Base-by-base conservation (phyloP, 2,113 vertebrate species). In the Cyanoramphus novaezelandiae region DNA sequence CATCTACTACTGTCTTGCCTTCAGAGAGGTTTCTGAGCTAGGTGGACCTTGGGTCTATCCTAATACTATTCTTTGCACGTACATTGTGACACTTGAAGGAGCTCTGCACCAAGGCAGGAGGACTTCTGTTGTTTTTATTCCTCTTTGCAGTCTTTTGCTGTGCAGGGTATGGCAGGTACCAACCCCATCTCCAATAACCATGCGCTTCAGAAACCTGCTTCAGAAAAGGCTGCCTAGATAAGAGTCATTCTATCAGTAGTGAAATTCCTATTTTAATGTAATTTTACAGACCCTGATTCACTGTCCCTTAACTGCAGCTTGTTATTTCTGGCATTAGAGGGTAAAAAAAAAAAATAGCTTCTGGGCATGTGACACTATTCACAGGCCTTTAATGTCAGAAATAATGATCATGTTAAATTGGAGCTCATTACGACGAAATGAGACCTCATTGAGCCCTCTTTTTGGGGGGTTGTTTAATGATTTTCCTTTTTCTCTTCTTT, bases 361-460 rank as follows among this genome's bases (percentile, higher is more conserved):
- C 98, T 97, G 97, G 98, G 97, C 98, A 97, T 98, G 97, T 98
- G 98, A 98, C 97, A 98, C 96, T 98, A 97, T 97, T 98, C 98
- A 97, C 82, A 94, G 97, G 97, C 97, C 97, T 98, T 98, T 98
- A 98, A 98, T 98, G 98, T 98, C 98, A 98, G 98, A 97, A 98
- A 98, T 98, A 98, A 98, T 98, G 97, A 98, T 98, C 94, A 70
- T 97, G 95, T 98, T 98, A 98, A 98, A 98, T 98, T 98, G 98
- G 97, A 97, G 97, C 98, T 98, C 97, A 97, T 98, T 98, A 98
- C 96, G 79, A 97, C 86, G 70, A 97, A 98, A 98, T 98, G 97
- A 98, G 97, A 98, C 98, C 97, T 98, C 97, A 97, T 96, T 97
- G 98, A 98, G 96, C 88, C 95, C 94, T 98, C 94, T 98, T 98